phyloP scores from a whole-genome alignment of 2,113 vertebrate species.

The Leptodactylus fuscus region DNA sequence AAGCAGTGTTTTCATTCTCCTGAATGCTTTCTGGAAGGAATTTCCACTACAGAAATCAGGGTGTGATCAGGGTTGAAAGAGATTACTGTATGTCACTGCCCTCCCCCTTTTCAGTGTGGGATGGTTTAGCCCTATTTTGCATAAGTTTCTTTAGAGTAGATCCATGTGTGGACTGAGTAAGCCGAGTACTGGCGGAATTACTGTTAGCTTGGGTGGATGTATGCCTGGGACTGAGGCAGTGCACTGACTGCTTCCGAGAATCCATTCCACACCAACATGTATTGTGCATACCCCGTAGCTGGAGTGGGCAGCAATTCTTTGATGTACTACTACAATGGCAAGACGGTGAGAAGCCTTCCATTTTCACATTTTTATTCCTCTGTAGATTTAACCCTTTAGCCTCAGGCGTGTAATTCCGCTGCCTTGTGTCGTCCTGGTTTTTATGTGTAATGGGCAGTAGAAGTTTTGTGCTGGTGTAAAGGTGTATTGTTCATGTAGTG shows the following conservation, averaged over 20 bases:
- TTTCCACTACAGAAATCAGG: constrained; percentile 51
- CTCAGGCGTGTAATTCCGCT: background rate
- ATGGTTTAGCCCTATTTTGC: constrained; percentile 95
- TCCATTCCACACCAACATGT: constrained; percentile 82
- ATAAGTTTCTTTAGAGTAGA: constrained; percentile 94
- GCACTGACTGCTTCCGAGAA: constrained; percentile 70
- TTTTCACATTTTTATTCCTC: background rate
- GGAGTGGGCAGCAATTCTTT: constrained; percentile 95
- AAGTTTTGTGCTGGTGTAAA: background rate
- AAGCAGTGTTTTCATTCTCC: constrained; percentile 43
- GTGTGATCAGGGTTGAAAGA: constrained; percentile 64
- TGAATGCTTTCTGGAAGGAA: constrained; percentile 51
- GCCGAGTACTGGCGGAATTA: constrained; percentile 83
- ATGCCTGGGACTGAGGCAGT: constrained; percentile 79
- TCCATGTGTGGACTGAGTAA: constrained; percentile 86
- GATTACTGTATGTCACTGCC: constrained; percentile 68
- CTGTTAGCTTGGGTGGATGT: constrained; percentile 83
- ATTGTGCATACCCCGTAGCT: constrained; percentile 95
- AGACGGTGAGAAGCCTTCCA: constrained; percentile 87
- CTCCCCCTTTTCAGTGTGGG: constrained; percentile 72
- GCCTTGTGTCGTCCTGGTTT: background rate
- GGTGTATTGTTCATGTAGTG: background rate
- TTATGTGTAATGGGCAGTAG: background rate
- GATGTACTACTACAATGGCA: constrained; percentile 99
- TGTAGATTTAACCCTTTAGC: background rate